Percentiles rank a stretch among this genome's conserved stretches.
Evolutionary conservation across 2,797 vertebrate genomes (phyloP).

Genomic region (Sorex maritimensis): DNA sequence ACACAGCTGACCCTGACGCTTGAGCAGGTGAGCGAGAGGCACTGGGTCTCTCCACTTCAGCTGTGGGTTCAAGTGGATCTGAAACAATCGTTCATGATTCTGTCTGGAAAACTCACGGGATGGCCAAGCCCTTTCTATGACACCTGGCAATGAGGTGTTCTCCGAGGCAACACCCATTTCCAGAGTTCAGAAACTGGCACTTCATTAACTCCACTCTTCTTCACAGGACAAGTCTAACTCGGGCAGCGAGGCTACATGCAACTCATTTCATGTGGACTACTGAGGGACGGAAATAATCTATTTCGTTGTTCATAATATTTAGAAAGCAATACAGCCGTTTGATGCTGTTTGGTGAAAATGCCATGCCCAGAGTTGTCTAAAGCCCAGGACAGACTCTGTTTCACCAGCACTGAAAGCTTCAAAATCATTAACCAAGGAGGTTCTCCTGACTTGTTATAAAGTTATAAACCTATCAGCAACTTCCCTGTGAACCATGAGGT

Average conservation of each 20-base stretch:
- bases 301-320: conserved; percentile 40
- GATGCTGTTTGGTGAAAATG: not conserved
- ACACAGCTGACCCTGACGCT: not conserved
- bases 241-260: not conserved
- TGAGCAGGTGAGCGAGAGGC: conserved; percentile 16
- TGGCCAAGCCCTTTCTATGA: conserved; percentile 13
- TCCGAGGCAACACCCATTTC: not conserved
- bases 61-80: not conserved
- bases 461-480: conserved; percentile 62
- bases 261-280: not conserved
- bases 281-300: not conserved
- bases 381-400: conserved; percentile 32
- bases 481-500: conserved; percentile 41
- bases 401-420: conserved; percentile 44
- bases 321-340: not conserved
- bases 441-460: conserved; percentile 51
- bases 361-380: not conserved
- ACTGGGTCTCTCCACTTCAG: conserved; percentile 48
- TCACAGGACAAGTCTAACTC: not conserved
- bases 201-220: not conserved
- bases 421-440: conserved; percentile 22
- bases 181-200: not conserved
- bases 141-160: not conserved
- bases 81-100: not conserved
- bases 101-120: conserved; percentile 56